Percentiles rank a stretch among this genome's conserved stretches.
Conservation (phyloP, 2,113 vertebrate species). For the Centropus bengalensis region DNA sequence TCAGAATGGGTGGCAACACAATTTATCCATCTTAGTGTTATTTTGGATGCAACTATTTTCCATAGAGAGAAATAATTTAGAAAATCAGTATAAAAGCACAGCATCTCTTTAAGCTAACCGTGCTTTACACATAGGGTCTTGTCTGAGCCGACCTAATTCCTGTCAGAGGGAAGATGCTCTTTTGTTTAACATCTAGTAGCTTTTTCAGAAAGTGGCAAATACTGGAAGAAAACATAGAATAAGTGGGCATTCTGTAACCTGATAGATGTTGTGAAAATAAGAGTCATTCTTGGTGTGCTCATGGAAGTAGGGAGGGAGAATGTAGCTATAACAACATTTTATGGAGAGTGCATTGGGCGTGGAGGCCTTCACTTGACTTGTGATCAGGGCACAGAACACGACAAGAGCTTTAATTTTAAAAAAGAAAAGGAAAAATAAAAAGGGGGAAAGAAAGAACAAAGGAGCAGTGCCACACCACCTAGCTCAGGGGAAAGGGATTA, state of each 20-base stretch:
- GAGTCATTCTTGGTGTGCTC: background rate
- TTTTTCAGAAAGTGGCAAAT: background rate
- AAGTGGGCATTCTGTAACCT: background rate
- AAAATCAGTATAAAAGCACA: background rate
- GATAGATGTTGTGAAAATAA: conserved; percentile 18
- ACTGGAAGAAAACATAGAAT: background rate
- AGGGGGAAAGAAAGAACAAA: background rate
- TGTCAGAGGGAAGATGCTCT: background rate
- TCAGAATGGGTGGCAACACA: background rate
- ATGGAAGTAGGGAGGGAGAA: background rate
- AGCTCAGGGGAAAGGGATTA: background rate
- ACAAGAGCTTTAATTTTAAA: background rate
- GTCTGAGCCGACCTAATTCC: background rate
- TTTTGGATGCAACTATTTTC: background rate
- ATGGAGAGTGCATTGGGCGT: background rate
- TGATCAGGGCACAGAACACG: background rate
- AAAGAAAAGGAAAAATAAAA: too few relatives aligned
- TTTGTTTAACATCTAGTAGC: background rate
- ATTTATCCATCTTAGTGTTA: background rate
- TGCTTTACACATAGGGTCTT: background rate
- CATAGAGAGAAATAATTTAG: background rate
- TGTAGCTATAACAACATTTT: background rate
- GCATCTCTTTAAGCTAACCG: background rate
- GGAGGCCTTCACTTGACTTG: conserved; percentile 8
- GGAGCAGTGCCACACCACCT: background rate